Evolutionary conservation across 2,113 vertebrate genomes (phyloP).

Genomic region (Rafetus swinhoei): DNA sequence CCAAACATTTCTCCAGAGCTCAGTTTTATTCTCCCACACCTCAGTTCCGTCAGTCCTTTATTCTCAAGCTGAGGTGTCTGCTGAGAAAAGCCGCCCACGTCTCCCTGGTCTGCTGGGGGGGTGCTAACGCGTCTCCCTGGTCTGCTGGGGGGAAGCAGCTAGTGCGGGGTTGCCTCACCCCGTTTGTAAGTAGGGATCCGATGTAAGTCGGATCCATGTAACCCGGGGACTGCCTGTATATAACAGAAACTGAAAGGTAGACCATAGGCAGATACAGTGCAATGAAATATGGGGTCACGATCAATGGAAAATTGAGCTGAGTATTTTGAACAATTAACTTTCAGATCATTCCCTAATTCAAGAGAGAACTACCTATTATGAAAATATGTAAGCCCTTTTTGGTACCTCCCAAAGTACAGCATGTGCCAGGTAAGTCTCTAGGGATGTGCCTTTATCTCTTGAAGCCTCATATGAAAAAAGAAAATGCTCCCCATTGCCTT

Average conservation of each 20-base stretch:
- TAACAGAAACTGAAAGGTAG: background rate
- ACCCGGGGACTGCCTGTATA: no score
- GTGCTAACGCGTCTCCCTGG: no score
- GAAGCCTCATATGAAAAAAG: background rate
- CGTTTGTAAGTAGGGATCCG: no score
- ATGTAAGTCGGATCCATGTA: no score
- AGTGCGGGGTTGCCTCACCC: no score
- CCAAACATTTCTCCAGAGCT: no score
- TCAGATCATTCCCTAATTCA: conserved; percentile 57
- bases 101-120: no score
- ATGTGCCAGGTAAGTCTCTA: background rate
- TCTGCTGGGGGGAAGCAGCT: no score
- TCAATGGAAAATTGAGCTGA: conserved; percentile 45
- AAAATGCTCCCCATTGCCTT: background rate
- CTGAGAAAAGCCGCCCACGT: no score
- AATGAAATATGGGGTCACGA: background rate
- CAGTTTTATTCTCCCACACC: no score
- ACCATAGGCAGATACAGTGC: background rate
- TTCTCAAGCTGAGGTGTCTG: no score
- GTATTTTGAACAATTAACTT: conserved; percentile 62
- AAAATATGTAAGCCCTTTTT: conserved; percentile 48
- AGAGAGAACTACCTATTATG: background rate
- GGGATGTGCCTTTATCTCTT: background rate
- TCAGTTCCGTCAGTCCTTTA: no score
- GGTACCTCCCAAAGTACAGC: background rate